Conservation (phyloP, 2,888 invertebrate genomes). For the Dynastes hyllus region DNA sequence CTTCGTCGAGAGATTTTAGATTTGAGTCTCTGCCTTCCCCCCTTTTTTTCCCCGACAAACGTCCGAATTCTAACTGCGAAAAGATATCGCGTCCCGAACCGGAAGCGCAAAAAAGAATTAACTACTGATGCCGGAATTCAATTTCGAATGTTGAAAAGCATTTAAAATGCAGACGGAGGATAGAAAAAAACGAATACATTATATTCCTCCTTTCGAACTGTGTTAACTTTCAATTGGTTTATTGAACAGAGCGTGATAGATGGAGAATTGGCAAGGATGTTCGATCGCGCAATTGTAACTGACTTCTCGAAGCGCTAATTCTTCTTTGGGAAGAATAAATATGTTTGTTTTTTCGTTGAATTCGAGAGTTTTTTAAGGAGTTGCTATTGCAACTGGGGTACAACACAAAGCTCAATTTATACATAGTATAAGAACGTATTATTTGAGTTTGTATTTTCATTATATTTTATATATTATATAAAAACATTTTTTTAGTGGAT, state of each 20-base stretch:
- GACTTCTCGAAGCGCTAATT: background rate
- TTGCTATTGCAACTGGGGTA: too few species aligned
- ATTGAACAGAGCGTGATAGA: too few species aligned
- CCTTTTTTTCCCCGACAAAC: background rate
- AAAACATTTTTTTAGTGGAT: too few species aligned
- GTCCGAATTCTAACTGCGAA: slow-evolving; percentile 27
- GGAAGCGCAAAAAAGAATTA: slow-evolving; percentile 41
- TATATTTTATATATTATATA: too few species aligned
- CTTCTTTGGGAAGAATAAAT: background rate
- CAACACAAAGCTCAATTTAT: too few species aligned
- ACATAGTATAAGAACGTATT: too few species aligned
- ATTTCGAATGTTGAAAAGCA: slow-evolving; percentile 32
- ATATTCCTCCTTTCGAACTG: slow-evolving; percentile 8
- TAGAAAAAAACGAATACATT: slow-evolving; percentile 28
- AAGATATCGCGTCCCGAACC: slow-evolving; percentile 33
- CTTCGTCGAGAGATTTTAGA: slow-evolving; percentile 7
- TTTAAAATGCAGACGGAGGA: slow-evolving; percentile 15
- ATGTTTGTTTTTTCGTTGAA: background rate
- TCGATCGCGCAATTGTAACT: too few species aligned
- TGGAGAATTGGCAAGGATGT: too few species aligned
- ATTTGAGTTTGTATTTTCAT: too few species aligned
- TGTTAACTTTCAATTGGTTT: slow-evolving; percentile 1
- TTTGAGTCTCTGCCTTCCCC: slow-evolving; percentile 3
- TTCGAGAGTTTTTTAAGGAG: too few species aligned
- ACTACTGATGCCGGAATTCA: slow-evolving; percentile 36